Evolutionary conservation across 2,113 vertebrate species (phyloP).

Genomic region (Hippocampus mohnikei): DNA sequence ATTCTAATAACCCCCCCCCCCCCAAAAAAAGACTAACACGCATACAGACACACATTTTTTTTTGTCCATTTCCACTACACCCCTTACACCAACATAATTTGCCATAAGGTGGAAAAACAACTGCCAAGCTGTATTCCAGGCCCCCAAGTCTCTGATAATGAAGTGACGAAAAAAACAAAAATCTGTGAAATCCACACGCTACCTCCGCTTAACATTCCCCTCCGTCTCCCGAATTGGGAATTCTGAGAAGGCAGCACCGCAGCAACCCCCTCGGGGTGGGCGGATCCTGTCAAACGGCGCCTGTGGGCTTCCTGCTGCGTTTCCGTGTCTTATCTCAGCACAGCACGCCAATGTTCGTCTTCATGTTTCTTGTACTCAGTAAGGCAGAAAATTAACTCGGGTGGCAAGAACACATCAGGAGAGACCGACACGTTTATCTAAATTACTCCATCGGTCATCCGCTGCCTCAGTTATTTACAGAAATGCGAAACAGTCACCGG

Average conservation of each 20-base stretch:
- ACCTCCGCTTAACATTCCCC: slow-evolving; percentile 17
- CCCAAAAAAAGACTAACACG: background rate
- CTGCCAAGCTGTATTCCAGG: too few species aligned
- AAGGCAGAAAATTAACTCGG: slow-evolving; percentile 73
- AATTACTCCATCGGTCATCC: slow-evolving; percentile 11
- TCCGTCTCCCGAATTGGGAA: slow-evolving; percentile 6
- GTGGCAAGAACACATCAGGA: slow-evolving; percentile 34
- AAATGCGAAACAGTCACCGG: background rate
- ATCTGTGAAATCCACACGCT: background rate
- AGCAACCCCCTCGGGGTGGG: slow-evolving; percentile 24
- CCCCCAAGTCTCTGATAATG: background rate
- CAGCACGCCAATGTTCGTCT: slow-evolving; percentile 48
- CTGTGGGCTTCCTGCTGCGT: slow-evolving; percentile 32
- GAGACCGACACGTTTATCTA: slow-evolving; percentile 28
- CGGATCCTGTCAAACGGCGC: slow-evolving; percentile 23
- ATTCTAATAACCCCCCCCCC: background rate
- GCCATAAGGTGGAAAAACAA: too few species aligned
- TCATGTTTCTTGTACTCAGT: slow-evolving; percentile 59
- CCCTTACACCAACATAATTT: too few species aligned
- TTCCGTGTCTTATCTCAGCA: slow-evolving; percentile 33
- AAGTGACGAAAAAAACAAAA: background rate
- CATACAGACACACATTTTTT: background rate
- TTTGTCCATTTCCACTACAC: too few species aligned
- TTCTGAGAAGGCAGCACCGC: slow-evolving; percentile 21
- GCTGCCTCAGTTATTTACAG: background rate